Conservation (phyloP, 2,113 vertebrate genomes). For the Aphyosemion australe region DNA sequence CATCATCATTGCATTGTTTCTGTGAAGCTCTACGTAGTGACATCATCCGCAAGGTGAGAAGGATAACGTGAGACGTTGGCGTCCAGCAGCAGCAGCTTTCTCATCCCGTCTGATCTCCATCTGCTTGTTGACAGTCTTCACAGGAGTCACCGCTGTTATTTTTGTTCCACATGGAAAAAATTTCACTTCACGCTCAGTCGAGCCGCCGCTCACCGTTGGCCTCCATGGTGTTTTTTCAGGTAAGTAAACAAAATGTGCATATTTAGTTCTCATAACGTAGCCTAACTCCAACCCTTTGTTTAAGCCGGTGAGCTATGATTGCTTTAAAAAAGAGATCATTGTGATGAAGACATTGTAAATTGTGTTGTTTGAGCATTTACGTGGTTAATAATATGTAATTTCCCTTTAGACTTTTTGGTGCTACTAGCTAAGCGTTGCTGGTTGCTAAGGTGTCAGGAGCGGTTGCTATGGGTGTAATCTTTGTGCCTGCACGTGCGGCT, state of each 20-base stretch:
- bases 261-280: slow-evolving; percentile 18
- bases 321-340: neutral
- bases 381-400: neutral
- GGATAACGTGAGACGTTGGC: slow-evolving; percentile 51
- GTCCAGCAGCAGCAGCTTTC: slow-evolving; percentile 18
- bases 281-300: neutral
- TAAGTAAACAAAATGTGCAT: slow-evolving; percentile 21
- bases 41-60: slow-evolving; percentile 65
- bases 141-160: neutral
- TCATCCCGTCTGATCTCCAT: slow-evolving; percentile 32
- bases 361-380: neutral
- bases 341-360: neutral
- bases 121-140: slow-evolving; percentile 29
- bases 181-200: neutral
- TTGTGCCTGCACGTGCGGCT: slow-evolving; percentile 15
- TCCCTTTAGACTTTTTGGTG: neutral
- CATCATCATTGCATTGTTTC: no score
- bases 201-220: slow-evolving; percentile 18
- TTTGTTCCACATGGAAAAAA: slow-evolving; percentile 26
- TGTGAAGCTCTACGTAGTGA: slow-evolving; percentile 47
- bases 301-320: neutral
- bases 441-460: slow-evolving; percentile 67
- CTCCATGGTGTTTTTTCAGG: slow-evolving; percentile 47
- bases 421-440: slow-evolving; percentile 33
- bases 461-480: slow-evolving; percentile 61